Conservation (phyloP, 2,113 vertebrate species). For the Chloropsis cyanopogon region DNA sequence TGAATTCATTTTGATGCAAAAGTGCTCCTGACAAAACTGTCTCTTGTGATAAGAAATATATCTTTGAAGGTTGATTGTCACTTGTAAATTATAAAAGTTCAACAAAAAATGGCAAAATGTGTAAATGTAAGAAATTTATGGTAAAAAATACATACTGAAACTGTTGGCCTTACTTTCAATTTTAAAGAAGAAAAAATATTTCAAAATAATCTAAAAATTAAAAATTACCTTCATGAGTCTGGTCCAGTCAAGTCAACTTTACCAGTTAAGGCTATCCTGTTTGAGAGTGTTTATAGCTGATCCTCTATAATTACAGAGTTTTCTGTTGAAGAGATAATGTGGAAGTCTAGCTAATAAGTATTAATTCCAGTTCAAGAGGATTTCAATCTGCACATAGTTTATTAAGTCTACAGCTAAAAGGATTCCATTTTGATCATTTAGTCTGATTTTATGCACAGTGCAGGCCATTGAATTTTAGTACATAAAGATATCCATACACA, state of each 20-base stretch:
- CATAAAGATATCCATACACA: neutral
- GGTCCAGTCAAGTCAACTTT: neutral
- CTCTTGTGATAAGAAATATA: neutral
- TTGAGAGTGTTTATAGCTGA: neutral
- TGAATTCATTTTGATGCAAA: neutral
- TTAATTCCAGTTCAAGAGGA: slow-evolving; percentile 19
- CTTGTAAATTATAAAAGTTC: neutral
- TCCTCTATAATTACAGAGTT: neutral
- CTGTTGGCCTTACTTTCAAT: neutral
- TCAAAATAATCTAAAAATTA: neutral
- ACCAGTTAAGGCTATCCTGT: neutral
- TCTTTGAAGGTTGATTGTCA: neutral
- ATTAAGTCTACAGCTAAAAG: neutral
- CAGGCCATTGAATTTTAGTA: neutral
- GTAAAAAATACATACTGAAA: neutral
- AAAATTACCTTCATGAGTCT: neutral
- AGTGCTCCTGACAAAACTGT: neutral
- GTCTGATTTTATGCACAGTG: neutral
- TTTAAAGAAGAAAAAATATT: neutral
- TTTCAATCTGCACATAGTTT: neutral
- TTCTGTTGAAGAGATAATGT: neutral
- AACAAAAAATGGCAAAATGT: neutral
- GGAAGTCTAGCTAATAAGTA: neutral
- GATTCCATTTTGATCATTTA: neutral
- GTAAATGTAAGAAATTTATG: neutral